Base-by-base conservation (phyloP, 1,140 invertebrate genomes). In the Muscidifurax raptorellus region DNA sequence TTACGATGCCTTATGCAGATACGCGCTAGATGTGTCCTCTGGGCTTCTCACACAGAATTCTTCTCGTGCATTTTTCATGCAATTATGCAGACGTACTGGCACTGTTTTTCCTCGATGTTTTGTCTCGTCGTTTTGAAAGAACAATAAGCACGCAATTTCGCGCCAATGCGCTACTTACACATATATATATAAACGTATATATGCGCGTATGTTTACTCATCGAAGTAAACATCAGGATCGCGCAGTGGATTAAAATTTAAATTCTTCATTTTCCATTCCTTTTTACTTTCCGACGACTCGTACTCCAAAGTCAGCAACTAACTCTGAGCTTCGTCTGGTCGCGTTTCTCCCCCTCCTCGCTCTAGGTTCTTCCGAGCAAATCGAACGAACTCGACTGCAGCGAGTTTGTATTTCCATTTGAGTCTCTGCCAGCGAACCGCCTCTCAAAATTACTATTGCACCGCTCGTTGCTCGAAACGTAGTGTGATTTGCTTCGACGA, bases 391-490 rank as follows among this genome's bases (percentile, higher is more conserved):
- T 74, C n/a, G 6, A 59, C 52, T 59, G 52, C 5, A 59, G 66
- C 52, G 75, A 84, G 67, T 79, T 84, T 84, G 76, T 84, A 84
- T 79, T 79, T 79, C 47, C 44, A 79, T 84, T 84, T 59, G 67
- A 84, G 82, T 67, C 30, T n/a, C 32, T 79, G 66, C 44, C 76
- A 72, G 75, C 36, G n/a, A 83, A 71, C 52, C 36, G 82, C 64
- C 69, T 83, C 52, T 32, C 72, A 59, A 59, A 59, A 59, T 59
- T 18, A 59, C 52, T 59, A 59, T 18, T 59, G 52, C 22, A n/a
- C 18, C 44, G 44, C 44, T 40, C n/a, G n/a, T n/a, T n/a, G 36
- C 44, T 22, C 22, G 52, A 59, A 59, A 59, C 6, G 52, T 18
- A 52, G 66, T 80, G 44, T 47, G 47, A 81, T 81, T 81, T 28